These are phyloP conservation scores for Pimephales promelas DNA, from an alignment of 2,113 vertebrate species.

Conservation along the genomic window DNA sequence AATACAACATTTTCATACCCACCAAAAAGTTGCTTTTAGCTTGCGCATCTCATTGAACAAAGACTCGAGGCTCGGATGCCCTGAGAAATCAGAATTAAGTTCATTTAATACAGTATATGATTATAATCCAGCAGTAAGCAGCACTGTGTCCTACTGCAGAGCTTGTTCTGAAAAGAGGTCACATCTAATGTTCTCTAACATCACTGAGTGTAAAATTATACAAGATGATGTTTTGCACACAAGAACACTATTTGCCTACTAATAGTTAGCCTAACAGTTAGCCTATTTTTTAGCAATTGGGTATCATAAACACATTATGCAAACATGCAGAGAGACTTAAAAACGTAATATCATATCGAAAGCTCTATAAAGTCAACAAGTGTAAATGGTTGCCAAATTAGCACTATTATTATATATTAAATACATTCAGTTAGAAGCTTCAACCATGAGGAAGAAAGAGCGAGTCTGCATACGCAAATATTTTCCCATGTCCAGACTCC, in stretches of 20 bases:
- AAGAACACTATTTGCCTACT: not conserved
- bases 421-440: not conserved
- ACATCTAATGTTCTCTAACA: constrained; percentile 25
- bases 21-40: not conserved
- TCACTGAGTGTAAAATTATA: not conserved
- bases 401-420: no score
- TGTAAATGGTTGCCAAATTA: not conserved
- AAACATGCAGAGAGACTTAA: not conserved
- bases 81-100: not conserved
- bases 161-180: not conserved
- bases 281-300: not conserved
- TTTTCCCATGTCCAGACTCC: not conserved
- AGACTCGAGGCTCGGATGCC: not conserved
- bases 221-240: not conserved
- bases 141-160: not conserved
- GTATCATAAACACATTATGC: not conserved
- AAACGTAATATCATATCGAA: not conserved
- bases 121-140: constrained; percentile 4
- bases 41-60: constrained; percentile 1
- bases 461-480: not conserved
- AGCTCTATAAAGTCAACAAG: not conserved
- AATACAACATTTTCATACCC: constrained; percentile 28
- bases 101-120: not conserved
- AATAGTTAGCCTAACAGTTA: not conserved
- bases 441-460: not conserved